phyloP scores from a whole-genome alignment of 1,140 invertebrate genomes.

The Chlorops oryzae region DNA sequence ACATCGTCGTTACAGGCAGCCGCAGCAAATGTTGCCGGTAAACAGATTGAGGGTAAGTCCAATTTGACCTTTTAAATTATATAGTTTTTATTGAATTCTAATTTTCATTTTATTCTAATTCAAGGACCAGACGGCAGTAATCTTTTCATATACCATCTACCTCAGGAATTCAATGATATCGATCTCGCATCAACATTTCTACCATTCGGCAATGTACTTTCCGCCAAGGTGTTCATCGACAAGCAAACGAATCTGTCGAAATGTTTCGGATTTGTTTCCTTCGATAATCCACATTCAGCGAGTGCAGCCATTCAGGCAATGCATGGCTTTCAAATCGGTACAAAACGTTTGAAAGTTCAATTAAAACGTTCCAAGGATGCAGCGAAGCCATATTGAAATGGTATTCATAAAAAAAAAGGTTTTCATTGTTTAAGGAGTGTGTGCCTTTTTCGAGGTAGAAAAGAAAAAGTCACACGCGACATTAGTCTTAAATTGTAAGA shows the following conservation, averaged over 20 bases:
- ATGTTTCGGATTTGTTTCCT: slow-evolving; percentile 98
- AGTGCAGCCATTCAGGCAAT: slow-evolving; percentile 93
- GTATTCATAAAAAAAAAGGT: too few species aligned
- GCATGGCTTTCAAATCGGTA: slow-evolving; percentile 97
- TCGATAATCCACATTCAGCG: slow-evolving; percentile 87
- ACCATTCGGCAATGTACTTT: slow-evolving; percentile 94
- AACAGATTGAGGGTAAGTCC: slow-evolving; percentile 45
- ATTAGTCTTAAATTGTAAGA: too few species aligned
- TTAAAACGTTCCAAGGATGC: slow-evolving; percentile 92
- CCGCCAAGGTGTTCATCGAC: slow-evolving; percentile 99
- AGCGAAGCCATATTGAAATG: slow-evolving; percentile 69
- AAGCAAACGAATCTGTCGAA: slow-evolving; percentile 98
- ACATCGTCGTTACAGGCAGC: slow-evolving; percentile 34
- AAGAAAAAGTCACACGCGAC: too few species aligned
- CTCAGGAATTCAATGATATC: slow-evolving; percentile 93
- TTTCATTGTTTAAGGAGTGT: too few species aligned
- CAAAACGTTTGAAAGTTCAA: slow-evolving; percentile 95
- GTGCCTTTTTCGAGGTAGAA: too few species aligned
- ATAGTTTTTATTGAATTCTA: not conserved
- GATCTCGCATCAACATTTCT: slow-evolving; percentile 92
- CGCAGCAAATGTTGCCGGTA: slow-evolving; percentile 41
- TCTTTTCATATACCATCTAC: slow-evolving; percentile 98
- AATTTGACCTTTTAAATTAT: not conserved
- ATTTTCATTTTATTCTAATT: not conserved
- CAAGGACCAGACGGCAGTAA: slow-evolving; percentile 92